A percentile compares a stretch with the other conserved stretches of the same genome.
Evolutionary conservation across 1,140 invertebrate species (phyloP).

Genomic region (Drosophila aff.): DNA sequence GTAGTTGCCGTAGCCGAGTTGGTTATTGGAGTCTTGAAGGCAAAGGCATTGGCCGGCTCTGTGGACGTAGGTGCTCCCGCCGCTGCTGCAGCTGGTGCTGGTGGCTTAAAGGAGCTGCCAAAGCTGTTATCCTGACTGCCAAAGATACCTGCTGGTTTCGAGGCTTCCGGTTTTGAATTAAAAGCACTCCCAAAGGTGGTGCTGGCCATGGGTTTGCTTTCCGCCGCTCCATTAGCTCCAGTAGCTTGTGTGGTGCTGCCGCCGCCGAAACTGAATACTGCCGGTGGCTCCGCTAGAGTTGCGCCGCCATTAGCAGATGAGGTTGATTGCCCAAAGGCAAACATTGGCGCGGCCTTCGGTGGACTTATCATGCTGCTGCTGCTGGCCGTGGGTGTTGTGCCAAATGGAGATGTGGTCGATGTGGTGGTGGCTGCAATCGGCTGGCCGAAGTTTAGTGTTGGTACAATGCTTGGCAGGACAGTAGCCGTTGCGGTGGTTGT

Average conservation of each 20-base stretch:
- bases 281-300: not conserved
- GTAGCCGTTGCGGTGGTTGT: not conserved
- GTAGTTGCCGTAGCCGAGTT: not conserved
- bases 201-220: not conserved
- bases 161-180: constrained; percentile 11
- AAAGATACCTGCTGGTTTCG: constrained; percentile 14
- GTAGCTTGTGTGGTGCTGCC: not conserved
- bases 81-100: not conserved
- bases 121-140: constrained; percentile 25
- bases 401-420: constrained; percentile 29
- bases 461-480: not conserved
- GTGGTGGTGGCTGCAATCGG: constrained; percentile 6
- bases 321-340: constrained; percentile 44
- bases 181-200: constrained; percentile 23
- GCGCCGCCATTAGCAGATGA: not conserved
- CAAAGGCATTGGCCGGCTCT: constrained; percentile 14
- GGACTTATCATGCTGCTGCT: not conserved
- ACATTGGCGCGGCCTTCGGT: not conserved
- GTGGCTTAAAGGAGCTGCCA: constrained; percentile 10
- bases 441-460: constrained; percentile 24
- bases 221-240: not conserved
- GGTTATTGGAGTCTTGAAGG: constrained; percentile 12
- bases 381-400: not conserved
- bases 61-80: too few relatives aligned
- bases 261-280: constrained; percentile 19